Conservation (phyloP, 2,113 vertebrate genomes). For the Callipepla californica region DNA sequence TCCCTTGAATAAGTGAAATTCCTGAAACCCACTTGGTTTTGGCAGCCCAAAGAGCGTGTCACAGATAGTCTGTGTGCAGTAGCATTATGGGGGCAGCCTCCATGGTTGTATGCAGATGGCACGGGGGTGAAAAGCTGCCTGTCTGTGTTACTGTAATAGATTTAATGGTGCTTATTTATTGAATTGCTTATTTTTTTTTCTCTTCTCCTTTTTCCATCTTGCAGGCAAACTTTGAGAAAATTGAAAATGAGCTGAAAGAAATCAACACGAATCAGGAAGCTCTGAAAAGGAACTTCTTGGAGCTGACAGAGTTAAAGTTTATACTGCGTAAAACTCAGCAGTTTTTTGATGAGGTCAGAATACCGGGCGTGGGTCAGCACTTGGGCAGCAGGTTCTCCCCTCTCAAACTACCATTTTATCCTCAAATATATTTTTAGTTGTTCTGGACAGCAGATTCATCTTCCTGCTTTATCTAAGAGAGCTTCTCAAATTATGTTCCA, state of each 20-base stretch:
- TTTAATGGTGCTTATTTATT: neutral
- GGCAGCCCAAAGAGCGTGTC: neutral
- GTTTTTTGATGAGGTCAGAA: conserved; percentile 98
- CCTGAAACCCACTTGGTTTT: neutral
- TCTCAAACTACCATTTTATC: conserved; percentile 59
- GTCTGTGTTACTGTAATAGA: rapidly evolving
- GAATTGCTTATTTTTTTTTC: neutral
- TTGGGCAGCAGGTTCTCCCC: conserved; percentile 41
- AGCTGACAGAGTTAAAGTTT: conserved; percentile 97
- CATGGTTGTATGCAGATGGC: rapidly evolving
- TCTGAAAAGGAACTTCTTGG: conserved; percentile 97
- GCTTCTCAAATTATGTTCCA: conserved; percentile 53
- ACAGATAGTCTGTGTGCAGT: no score
- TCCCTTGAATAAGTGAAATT: neutral
- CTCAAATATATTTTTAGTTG: conserved; percentile 66
- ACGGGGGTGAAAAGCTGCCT: neutral
- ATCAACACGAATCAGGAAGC: conserved; percentile 99
- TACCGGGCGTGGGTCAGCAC: conserved; percentile 50
- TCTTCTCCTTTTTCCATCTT: neutral
- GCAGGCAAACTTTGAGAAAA: conserved; percentile 98
- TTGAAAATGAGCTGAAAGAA: conserved; percentile 97
- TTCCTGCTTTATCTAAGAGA: conserved; percentile 64
- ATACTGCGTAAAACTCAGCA: conserved; percentile 98
- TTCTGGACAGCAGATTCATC: conserved; percentile 55
- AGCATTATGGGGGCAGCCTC: no score